These are phyloP conservation scores for Acholoe squamosa DNA, from an alignment of 2,888 invertebrate genomes.

Conservation along the genomic window DNA sequence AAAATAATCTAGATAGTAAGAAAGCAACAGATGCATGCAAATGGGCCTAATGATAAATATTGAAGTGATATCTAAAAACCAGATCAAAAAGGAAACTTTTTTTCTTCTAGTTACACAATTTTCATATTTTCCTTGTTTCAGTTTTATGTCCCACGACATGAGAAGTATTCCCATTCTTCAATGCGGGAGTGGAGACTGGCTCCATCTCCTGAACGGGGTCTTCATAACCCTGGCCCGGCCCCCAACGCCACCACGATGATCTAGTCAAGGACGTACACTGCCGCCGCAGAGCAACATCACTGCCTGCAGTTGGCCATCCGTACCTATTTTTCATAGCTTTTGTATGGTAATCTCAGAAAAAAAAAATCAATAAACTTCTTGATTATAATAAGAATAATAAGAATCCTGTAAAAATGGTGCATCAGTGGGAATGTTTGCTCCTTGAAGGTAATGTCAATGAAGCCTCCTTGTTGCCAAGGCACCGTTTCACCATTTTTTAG, in stretches of 20 bases:
- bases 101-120: not conserved
- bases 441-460: conserved; percentile 43
- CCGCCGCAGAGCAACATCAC: conserved; percentile 10
- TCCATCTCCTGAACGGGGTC: not conserved
- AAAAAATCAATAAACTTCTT: not conserved
- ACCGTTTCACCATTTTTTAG: conserved; percentile 61
- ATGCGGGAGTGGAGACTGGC: not conserved
- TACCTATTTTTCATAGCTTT: conserved; percentile 62
- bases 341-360: conserved; percentile 55
- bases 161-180: conserved; percentile 28
- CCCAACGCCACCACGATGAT: not conserved
- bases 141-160: conserved; percentile 59
- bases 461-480: conserved; percentile 60
- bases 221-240: not conserved
- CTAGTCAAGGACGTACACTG: conserved; percentile 52
- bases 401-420: conserved; percentile 17
- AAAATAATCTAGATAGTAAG: too few relatives aligned
- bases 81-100: not conserved
- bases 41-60: too few relatives aligned
- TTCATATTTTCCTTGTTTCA: not conserved
- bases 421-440: conserved; percentile 35
- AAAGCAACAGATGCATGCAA: too few relatives aligned
- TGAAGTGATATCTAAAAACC: not conserved
- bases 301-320: conserved; percentile 30
- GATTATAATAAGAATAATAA: not conserved